Evolutionary conservation across 2,797 vertebrate species (phyloP).

Genomic region (Rhabdomys pumilio): DNA sequence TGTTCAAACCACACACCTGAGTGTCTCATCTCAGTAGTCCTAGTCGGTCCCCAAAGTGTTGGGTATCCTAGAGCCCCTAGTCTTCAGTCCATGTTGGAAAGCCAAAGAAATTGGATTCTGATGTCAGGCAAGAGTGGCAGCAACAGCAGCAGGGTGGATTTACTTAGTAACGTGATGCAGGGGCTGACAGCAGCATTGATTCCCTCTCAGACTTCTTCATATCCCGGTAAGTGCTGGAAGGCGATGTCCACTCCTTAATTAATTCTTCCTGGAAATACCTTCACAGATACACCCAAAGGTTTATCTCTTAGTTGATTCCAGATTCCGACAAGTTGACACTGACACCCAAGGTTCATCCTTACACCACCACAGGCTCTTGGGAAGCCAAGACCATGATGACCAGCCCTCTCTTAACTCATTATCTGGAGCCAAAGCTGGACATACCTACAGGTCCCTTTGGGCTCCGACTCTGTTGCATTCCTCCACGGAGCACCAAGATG

Average conservation of each 20-base stretch:
- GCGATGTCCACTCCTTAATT: not conserved
- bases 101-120: not conserved
- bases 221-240: not conserved
- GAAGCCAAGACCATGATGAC: not conserved
- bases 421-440: accelerated
- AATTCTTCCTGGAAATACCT: not conserved
- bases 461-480: not conserved
- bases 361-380: not conserved
- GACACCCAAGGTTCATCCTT: not conserved
- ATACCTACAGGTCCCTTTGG: accelerated
- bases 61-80: too few species aligned
- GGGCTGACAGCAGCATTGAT: too few species aligned
- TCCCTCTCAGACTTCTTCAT: too few species aligned
- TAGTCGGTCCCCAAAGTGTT: not conserved
- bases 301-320: not conserved
- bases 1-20: too few species aligned
- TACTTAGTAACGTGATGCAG: too few species aligned
- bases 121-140: not conserved
- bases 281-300: not conserved
- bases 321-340: not conserved
- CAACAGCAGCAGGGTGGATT: not conserved
- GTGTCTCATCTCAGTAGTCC: not conserved
- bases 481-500: not conserved
- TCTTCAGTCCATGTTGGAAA: not conserved
- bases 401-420: not conserved